These are phyloP conservation scores for Phytoseiulus persimilis DNA, from an alignment of 2,888 invertebrate species.

Conservation along the genomic window DNA sequence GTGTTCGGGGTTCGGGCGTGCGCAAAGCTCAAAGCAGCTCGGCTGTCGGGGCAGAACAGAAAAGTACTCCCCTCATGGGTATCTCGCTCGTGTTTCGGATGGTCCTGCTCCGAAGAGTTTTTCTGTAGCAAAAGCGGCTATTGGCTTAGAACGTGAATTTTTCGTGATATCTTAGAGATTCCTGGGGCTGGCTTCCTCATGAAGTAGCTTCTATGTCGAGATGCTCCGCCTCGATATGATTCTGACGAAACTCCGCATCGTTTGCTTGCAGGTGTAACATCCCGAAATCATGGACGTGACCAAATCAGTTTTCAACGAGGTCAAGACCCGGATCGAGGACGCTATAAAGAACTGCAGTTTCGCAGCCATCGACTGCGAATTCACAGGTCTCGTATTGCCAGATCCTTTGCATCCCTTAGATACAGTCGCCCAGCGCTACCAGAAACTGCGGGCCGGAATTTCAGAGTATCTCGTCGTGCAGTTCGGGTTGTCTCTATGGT, in stretches of 20 bases:
- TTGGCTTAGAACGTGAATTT: too few relatives aligned
- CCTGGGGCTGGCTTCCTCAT: background rate
- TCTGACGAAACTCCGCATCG: background rate
- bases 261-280: background rate
- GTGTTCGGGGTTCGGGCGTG: too few relatives aligned
- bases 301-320: background rate
- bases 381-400: slow-evolving; percentile 24
- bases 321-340: background rate
- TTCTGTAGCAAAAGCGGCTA: too few relatives aligned
- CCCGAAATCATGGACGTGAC: slow-evolving; percentile 8
- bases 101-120: too few relatives aligned
- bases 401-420: slow-evolving; percentile 13
- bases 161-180: background rate
- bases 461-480: slow-evolving; percentile 22
- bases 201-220: background rate
- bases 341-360: background rate
- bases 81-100: too few relatives aligned
- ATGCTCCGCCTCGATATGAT: background rate
- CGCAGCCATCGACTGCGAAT: slow-evolving; percentile 32
- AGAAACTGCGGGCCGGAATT: slow-evolving; percentile 5
- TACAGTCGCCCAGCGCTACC: slow-evolving; percentile 12
- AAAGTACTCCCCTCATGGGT: too few relatives aligned
- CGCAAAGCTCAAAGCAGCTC: too few relatives aligned
- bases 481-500: background rate
- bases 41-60: too few relatives aligned